Evolutionary conservation across 1,140 invertebrate genomes (phyloP).

Genomic region (Pseudachorutes palmiensis): DNA sequence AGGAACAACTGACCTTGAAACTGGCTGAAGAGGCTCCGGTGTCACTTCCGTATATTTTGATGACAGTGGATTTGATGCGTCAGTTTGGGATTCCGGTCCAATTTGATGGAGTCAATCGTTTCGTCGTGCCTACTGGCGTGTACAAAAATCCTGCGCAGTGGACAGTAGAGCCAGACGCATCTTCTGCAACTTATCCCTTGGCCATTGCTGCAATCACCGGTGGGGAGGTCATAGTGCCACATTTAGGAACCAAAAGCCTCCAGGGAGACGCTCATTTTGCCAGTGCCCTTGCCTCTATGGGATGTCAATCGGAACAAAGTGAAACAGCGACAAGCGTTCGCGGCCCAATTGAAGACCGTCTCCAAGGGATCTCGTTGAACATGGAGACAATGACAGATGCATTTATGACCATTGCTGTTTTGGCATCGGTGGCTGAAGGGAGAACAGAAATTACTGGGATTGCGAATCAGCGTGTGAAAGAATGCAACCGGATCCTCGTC

Average conservation of each 20-base stretch:
- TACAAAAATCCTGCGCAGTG: conserved; percentile 1
- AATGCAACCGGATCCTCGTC: conserved; percentile 7
- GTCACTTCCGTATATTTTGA: conserved; percentile 6
- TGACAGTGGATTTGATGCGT: not conserved
- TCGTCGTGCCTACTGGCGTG: not conserved
- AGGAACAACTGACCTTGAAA: not conserved
- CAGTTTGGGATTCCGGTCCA: conserved; percentile 5
- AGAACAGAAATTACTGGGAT: conserved; percentile 1
- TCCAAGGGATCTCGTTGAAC: not conserved
- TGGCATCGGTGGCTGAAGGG: conserved; percentile 1
- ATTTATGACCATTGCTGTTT: conserved; percentile 4
- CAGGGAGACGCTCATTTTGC: conserved; percentile 7
- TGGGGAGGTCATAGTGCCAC: not conserved
- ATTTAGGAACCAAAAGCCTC: not conserved
- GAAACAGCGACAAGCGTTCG: not conserved
- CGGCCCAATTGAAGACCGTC: not conserved
- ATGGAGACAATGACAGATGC: conserved; percentile 10
- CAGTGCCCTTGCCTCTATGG: not conserved
- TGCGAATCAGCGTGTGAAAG: conserved; percentile 14
- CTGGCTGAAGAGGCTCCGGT: not conserved
- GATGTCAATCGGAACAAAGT: conserved; percentile 1
- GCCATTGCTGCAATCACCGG: conserved; percentile 11
- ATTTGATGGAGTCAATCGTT: not conserved
- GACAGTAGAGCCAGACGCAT: conserved; percentile 3
- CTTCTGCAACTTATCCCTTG: not conserved